Evolutionary conservation across 2,113 vertebrate genomes (phyloP).

Genomic region (Indicator indicator): DNA sequence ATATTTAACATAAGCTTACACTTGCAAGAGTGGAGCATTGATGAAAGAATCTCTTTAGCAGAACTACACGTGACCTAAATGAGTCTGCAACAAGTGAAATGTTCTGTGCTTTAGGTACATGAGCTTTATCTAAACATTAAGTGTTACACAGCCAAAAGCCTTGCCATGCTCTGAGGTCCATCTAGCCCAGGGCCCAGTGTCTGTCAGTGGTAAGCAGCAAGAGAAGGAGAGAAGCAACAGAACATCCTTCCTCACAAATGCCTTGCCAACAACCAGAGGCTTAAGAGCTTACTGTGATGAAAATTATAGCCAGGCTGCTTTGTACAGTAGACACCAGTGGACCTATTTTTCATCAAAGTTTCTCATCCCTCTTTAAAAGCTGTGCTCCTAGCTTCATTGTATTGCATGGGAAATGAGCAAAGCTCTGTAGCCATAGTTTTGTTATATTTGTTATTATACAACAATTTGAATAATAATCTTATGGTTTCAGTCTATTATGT

Average conservation of each 20-base stretch:
- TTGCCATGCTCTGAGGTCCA: background rate
- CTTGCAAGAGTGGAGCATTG: background rate
- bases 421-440: background rate
- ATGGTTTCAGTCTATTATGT: background rate
- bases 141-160: background rate
- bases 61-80: background rate
- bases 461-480: background rate
- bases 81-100: background rate
- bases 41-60: background rate
- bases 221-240: constrained; percentile 17
- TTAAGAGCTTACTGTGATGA: background rate
- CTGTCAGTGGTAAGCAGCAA: background rate
- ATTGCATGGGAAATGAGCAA: background rate
- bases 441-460: background rate
- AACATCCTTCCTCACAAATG: constrained; percentile 18
- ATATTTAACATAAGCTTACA: background rate
- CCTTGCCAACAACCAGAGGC: background rate
- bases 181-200: background rate
- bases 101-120: background rate
- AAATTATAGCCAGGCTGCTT: background rate
- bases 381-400: background rate
- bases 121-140: background rate
- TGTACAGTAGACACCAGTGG: background rate
- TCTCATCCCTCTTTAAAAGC: background rate
- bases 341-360: background rate